Conservation (phyloP, 2,888 invertebrate species). For the Xylota segnis region DNA sequence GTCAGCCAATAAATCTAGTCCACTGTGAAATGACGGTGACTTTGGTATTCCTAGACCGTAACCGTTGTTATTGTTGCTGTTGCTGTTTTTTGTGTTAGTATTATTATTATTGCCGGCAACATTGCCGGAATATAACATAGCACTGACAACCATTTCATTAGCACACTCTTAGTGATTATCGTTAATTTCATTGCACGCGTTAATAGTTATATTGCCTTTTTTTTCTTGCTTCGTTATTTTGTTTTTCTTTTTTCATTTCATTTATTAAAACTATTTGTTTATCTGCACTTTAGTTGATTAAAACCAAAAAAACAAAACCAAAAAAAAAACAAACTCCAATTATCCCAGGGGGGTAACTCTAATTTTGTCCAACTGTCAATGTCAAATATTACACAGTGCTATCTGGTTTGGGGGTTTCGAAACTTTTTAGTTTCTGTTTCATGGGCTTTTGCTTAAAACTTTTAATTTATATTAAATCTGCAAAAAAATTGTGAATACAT, state of each 20-base stretch:
- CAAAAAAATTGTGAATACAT: slow-evolving; percentile 55
- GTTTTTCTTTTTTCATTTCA: background rate
- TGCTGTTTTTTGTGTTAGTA: slow-evolving; percentile 78
- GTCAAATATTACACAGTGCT: slow-evolving; percentile 9
- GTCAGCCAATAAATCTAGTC: slow-evolving; percentile 91
- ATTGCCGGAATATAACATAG: slow-evolving; percentile 85
- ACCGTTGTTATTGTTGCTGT: slow-evolving; percentile 83
- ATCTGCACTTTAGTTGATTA: slow-evolving; percentile 55
- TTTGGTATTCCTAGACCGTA: slow-evolving; percentile 90
- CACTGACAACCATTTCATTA: slow-evolving; percentile 85
- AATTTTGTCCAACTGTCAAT: slow-evolving; percentile 16
- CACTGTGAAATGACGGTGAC: slow-evolving; percentile 95
- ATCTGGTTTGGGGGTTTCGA: background rate
- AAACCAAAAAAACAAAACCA: slow-evolving; percentile 1
- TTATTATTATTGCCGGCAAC: slow-evolving; percentile 80
- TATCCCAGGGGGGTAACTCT: slow-evolving; percentile 8
- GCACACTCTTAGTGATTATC: slow-evolving; percentile 80
- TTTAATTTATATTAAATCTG: slow-evolving; percentile 60
- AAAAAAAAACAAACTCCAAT: background rate
- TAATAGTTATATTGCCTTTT: slow-evolving; percentile 45
- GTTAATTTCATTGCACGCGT: slow-evolving; percentile 78
- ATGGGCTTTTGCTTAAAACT: slow-evolving; percentile 10
- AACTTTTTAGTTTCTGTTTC: slow-evolving; percentile 15
- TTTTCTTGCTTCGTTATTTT: slow-evolving; percentile 31
- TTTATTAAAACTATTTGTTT: slow-evolving; percentile 18